These are phyloP conservation scores for Deroptyus accipitrinus DNA, from an alignment of 2,113 vertebrate genomes.

Conservation along the genomic window DNA sequence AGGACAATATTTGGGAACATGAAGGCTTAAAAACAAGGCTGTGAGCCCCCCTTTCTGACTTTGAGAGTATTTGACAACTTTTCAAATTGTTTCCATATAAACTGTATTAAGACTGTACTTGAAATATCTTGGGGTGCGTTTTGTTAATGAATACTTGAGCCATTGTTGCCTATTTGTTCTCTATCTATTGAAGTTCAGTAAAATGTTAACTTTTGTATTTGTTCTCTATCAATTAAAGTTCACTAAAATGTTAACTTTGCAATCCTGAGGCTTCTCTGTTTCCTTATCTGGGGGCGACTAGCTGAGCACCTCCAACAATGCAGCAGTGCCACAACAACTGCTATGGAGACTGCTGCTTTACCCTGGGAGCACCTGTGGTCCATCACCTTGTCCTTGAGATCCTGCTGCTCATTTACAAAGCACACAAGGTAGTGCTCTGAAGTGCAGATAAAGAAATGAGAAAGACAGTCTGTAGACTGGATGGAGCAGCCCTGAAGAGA, in stretches of 20 bases:
- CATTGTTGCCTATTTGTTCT: constrained; percentile 62
- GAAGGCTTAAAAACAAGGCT: not conserved
- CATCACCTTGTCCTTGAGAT: not conserved
- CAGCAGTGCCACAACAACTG: rapidly evolving
- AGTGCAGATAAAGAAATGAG: no score
- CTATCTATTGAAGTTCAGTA: constrained; percentile 72
- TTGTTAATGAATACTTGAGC: not conserved
- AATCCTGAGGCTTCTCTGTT: not conserved
- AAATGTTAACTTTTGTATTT: constrained; percentile 71
- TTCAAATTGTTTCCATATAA: not conserved
- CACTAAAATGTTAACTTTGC: constrained; percentile 75
- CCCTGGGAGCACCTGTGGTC: not conserved
- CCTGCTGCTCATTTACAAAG: not conserved
- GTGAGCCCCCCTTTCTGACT: not conserved
- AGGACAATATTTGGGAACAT: not conserved
- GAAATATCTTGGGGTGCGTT: not conserved
- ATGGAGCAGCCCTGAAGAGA: not conserved
- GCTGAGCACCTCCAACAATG: no score
- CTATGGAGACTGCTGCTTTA: not conserved
- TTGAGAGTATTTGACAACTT: not conserved
- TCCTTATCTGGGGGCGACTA: not conserved
- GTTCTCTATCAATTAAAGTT: constrained; percentile 63
- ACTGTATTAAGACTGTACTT: not conserved
- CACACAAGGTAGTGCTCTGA: no score
- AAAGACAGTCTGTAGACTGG: not conserved